Evolutionary conservation across 2,888 invertebrate genomes (phyloP).

Genomic region (Troides aeacus): DNA sequence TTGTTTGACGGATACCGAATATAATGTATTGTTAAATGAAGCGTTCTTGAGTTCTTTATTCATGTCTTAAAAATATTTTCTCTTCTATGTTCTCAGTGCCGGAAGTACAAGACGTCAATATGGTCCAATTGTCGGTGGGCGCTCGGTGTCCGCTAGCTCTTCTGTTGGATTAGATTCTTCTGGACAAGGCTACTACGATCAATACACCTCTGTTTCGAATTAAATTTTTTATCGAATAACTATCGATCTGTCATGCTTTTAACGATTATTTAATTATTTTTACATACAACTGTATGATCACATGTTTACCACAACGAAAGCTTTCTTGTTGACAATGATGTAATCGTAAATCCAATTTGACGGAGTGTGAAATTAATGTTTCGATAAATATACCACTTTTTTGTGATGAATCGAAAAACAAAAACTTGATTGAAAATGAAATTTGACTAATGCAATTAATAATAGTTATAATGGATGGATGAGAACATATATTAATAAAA

Average conservation of each 20-base stretch:
- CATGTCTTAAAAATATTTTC: constrained; percentile 1
- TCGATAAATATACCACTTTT: neutral
- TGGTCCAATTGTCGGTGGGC: constrained; percentile 41
- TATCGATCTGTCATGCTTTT: neutral
- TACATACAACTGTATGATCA: neutral
- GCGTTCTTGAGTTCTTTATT: neutral
- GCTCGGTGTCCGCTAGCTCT: constrained; percentile 49
- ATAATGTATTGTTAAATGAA: neutral
- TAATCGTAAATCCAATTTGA: constrained; percentile 11
- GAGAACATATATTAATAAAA: constrained; percentile 15
- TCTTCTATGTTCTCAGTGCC: constrained; percentile 41
- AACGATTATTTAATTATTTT: neutral
- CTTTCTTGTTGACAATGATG: constrained; percentile 7
- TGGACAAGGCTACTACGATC: constrained; percentile 56
- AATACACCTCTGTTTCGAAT: constrained; percentile 45
- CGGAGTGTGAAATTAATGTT: constrained; percentile 6
- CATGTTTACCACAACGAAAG: neutral
- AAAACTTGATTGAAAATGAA: constrained; percentile 4
- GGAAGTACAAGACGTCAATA: constrained; percentile 45
- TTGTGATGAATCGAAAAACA: constrained; percentile 4
- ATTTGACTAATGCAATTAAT: constrained; percentile 10
- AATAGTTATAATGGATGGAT: constrained; percentile 19
- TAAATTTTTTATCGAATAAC: constrained; percentile 26
- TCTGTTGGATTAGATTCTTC: constrained; percentile 51
- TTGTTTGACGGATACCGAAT: no score